Evolutionary conservation across 2,888 invertebrate species (phyloP).

Genomic region (Tenthredo livida): DNA sequence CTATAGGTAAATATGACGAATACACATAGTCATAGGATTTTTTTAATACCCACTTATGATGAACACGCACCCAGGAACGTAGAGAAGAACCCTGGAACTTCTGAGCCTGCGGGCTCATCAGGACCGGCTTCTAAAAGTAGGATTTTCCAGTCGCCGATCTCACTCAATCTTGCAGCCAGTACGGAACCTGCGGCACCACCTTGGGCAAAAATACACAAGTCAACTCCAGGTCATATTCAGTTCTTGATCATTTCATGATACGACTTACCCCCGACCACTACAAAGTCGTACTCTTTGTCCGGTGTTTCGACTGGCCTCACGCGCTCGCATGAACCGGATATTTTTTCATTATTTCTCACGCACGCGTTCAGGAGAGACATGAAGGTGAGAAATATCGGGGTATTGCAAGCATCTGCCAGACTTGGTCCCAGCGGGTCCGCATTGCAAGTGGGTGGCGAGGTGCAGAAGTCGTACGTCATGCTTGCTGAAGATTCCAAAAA

Average conservation of each 20-base stretch:
- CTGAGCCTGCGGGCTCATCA: conserved; percentile 84
- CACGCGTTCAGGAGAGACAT: not conserved
- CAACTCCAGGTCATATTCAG: not conserved
- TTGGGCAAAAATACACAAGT: conserved; percentile 54
- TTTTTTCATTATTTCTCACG: conserved; percentile 59
- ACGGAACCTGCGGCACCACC: conserved; percentile 84
- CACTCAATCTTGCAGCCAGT: conserved; percentile 84
- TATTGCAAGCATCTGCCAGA: conserved; percentile 81
- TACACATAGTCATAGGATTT: not conserved
- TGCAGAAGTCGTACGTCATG: conserved; percentile 31
- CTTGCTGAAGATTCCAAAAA: not conserved
- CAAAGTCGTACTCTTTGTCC: not conserved
- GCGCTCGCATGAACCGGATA: conserved; percentile 78
- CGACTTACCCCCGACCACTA: conserved; percentile 9
- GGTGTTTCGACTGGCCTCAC: not conserved
- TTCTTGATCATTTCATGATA: not conserved
- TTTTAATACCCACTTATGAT: not conserved
- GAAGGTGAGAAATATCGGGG: conserved; percentile 82
- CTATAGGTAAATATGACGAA: no score
- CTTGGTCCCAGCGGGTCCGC: conserved; percentile 79
- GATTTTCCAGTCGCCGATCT: conserved; percentile 74
- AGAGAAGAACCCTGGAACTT: conserved; percentile 84
- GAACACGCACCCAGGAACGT: conserved; percentile 77
- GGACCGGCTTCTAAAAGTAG: conserved; percentile 60
- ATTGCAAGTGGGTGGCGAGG: no score